Evolutionary conservation across 2,888 invertebrate genomes (phyloP), one percentile per base, ranked within the genome.

Genomic region (Tetranychus piercei): DNA sequence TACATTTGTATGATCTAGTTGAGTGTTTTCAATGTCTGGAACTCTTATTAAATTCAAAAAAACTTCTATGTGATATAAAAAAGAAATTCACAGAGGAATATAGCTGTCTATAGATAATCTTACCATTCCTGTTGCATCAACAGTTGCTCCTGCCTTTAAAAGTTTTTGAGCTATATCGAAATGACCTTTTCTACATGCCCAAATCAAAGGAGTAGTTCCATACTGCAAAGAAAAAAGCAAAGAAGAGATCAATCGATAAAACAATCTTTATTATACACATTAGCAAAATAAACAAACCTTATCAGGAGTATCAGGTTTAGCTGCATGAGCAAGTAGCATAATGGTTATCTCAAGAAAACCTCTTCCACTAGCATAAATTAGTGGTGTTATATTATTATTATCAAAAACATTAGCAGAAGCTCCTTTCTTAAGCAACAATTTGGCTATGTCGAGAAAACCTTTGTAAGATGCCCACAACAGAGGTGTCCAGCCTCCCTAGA

Each of bases 391-490:
- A 81, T 94, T 93, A 83, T 91, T 94, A 83, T 95, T 94, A 75
- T 95, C 97, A 81, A 94, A 92, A 0, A 94, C 90, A 83, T 96
- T 94, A 7, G 93, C 90, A 82, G 95, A 94, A 0, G 96, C 94
- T 55, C 91, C 91, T 79, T 88, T 88, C 78, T 91, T 90, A 78
- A 97, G 83, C 70, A 97, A 84, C 75, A 89, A 81, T 65, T 87
- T 86, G 65, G 90, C 94, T 77, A 91, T 87, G 65, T 90, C 83
- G 15, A 81, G 79, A 66, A 83, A 82, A 8, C 92, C 95, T 82
- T 95, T 94, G 85, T 99, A 99, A 9, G 92, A 88, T 0, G 94
- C 92, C 97, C 97, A 99, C 90, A 97, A 93, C 75, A 99, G 86
- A 0, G 96, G 87, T 5, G 94, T 91, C 97, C 97, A 99, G 65